Conservation (phyloP, 2,888 invertebrate genomes). For the Magallana nippona region DNA sequence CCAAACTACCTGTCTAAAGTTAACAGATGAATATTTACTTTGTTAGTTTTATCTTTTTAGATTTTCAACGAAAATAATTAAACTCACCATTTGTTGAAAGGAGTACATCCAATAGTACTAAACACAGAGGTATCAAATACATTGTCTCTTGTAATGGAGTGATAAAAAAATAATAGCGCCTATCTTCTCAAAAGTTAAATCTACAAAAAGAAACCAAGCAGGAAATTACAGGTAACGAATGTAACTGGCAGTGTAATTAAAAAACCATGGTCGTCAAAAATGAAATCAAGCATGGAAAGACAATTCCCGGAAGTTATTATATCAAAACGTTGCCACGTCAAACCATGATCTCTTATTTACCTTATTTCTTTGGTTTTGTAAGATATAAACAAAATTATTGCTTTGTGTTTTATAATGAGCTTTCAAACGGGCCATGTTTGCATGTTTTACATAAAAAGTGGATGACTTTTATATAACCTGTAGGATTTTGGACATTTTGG, state of each 20-base stretch:
- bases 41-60: too few species aligned
- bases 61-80: background rate
- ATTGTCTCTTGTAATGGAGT: background rate
- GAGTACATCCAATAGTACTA: background rate
- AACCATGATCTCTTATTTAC: too few species aligned
- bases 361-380: too few species aligned
- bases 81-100: slow-evolving; percentile 15
- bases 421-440: too few species aligned
- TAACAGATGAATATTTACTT: too few species aligned
- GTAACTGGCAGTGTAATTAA: background rate
- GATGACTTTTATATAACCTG: too few species aligned
- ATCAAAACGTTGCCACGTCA: background rate
- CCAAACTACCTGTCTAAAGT: too few species aligned
- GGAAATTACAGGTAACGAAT: slow-evolving; percentile 18
- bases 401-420: too few species aligned
- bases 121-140: slow-evolving; percentile 3
- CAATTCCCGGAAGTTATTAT: slow-evolving; percentile 1
- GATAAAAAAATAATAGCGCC: background rate
- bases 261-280: background rate
- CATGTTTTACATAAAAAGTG: too few species aligned
- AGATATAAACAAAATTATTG: too few species aligned
- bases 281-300: slow-evolving; percentile 23
- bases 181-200: background rate
- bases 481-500: too few species aligned
- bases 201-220: slow-evolving; percentile 16